phyloP scores from a whole-genome alignment of 2,888 invertebrate species.

The Drosophila multiciliata region DNA sequence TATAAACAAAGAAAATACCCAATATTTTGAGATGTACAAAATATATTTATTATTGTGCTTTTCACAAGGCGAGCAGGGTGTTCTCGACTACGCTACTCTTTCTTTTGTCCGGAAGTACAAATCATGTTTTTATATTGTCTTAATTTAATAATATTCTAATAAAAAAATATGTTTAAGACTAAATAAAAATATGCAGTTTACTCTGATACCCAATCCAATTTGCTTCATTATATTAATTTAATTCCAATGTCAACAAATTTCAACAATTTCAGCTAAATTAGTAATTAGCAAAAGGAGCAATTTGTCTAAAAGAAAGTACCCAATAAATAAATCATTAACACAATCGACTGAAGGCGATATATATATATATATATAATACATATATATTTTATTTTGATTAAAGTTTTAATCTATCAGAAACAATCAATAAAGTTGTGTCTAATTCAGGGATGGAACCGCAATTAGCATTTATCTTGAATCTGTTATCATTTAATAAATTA shows the following conservation, averaged over 20 bases:
- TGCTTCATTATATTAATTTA: slow-evolving; percentile 3
- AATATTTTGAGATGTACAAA: background rate
- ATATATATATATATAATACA: background rate
- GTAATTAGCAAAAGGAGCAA: slow-evolving; percentile 5
- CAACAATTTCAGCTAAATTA: slow-evolving; percentile 8
- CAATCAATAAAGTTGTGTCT: background rate
- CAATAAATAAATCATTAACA: slow-evolving; percentile 6
- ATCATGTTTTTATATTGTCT: background rate
- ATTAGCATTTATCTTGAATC: too few relatives aligned
- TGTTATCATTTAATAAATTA: too few relatives aligned
- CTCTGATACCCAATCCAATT: slow-evolving; percentile 1
- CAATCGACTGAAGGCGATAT: background rate
- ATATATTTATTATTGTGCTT: background rate
- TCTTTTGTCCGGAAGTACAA: background rate
- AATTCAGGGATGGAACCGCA: background rate
- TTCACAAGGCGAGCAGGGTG: background rate
- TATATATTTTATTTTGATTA: background rate
- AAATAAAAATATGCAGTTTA: background rate
- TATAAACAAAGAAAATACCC: background rate
- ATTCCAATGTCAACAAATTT: slow-evolving; percentile 4
- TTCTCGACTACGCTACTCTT: background rate
- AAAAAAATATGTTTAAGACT: background rate
- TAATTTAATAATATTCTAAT: background rate
- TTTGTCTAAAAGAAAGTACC: background rate
- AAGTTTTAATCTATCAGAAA: background rate